These are phyloP conservation scores for Siphlonurus alternatus DNA, from an alignment of 2,888 invertebrate genomes.

Conservation along the genomic window DNA sequence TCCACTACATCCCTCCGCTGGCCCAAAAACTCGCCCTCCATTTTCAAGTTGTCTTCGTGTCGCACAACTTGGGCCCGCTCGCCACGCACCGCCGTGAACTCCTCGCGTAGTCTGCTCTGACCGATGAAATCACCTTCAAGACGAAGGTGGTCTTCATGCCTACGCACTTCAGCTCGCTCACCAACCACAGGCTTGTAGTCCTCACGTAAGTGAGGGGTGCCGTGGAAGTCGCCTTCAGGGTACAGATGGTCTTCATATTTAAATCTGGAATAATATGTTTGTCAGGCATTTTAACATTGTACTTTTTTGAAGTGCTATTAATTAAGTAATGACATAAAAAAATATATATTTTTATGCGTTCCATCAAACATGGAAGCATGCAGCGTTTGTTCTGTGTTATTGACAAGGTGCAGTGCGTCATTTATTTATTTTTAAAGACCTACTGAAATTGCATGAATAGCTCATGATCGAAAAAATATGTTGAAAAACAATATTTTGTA, in stretches of 20 bases:
- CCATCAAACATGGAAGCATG: too few relatives aligned
- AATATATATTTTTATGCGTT: too few relatives aligned
- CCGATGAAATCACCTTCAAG: conserved; percentile 24
- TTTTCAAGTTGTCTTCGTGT: conserved; percentile 19
- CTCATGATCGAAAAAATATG: too few relatives aligned
- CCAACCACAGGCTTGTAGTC: conserved; percentile 11
- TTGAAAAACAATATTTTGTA: too few relatives aligned
- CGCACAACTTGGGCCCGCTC: conserved; percentile 16
- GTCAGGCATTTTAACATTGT: background rate
- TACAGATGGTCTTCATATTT: conserved; percentile 51
- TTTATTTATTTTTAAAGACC: too few relatives aligned
- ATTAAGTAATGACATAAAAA: too few relatives aligned
- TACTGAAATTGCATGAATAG: too few relatives aligned
- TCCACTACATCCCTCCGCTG: conserved; percentile 22
- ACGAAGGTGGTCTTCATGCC: conserved; percentile 30
- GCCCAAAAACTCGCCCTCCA: conserved; percentile 22
- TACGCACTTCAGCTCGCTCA: conserved; percentile 17
- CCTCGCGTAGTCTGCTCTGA: conserved; percentile 11
- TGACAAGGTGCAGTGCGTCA: too few relatives aligned
- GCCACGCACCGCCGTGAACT: background rate
- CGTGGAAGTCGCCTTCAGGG: conserved; percentile 47
- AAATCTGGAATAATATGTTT: conserved; percentile 1
- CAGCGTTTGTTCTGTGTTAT: too few relatives aligned
- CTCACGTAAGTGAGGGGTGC: conserved; percentile 19
- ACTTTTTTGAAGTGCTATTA: too few relatives aligned